Evolutionary conservation across 2,888 invertebrate genomes (phyloP), one percentile per base, ranked within the genome.

Genomic region (Lepeophtheirus nordmannii): DNA sequence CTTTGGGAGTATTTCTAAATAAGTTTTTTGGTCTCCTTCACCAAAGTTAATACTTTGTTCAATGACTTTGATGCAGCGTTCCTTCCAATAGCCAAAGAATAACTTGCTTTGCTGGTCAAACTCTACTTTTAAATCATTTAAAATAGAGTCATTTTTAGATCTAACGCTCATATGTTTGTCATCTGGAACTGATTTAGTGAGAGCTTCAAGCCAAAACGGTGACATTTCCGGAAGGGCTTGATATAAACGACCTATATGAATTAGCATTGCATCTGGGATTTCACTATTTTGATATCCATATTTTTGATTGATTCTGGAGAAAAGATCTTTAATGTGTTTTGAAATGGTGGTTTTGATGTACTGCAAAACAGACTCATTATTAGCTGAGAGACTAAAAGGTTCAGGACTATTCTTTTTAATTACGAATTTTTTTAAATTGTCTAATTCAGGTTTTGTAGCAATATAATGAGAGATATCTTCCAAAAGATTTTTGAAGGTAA

Each of bases 201-300:
- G 30, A 30, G 30, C 30, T 30, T 30, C 30, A 30, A 30, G 30
- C 30, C 30, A 30, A 39, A 20, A 10, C 2, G 38, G 38, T 11
- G 40, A 39, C 17, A 62, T 22, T 10, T 62, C 62, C 10, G 62
- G 62, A 40, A 62, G 8, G 14, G 62, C 62, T 62, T 62, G 62
- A 17, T 22, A 40, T 20, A 62, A 30, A 20, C 62, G 11, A 9
- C 39, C 62, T 9, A 40, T n/a, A 17, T 14, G 20, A n/a, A 62
- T 40, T 10, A 30, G 30, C 30, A 30, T 30, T 30, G 30, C 30
- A 30, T 30, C 30, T 30, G 30, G 30, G 2, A 7, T 30, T 30
- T 30, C 30, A 30, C 7, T 30, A 30, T 30, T 30, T 30, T 30
- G 30, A 30, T 30, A 5, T 5, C 30, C 7, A 30, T 30, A 30